A percentile compares a stretch with the other conserved stretches of the same genome.
phyloP scores from a whole-genome alignment of 2,113 vertebrate genomes.

The Seriola dumerili region DNA sequence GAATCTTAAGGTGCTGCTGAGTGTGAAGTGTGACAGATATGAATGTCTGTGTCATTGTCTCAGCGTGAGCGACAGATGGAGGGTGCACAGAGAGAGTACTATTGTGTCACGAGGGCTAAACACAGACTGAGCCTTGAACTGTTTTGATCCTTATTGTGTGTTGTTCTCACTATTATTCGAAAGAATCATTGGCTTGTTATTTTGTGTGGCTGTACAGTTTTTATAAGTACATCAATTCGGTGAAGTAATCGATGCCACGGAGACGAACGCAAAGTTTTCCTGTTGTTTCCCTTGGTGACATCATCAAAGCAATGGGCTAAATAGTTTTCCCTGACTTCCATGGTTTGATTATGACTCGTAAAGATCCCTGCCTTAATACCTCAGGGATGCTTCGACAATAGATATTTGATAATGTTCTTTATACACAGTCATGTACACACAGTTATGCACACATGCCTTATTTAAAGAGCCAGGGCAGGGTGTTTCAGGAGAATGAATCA shows the following conservation, averaged over 20 bases:
- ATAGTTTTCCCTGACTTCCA: constrained; percentile 71
- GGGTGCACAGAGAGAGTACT: constrained; percentile 8
- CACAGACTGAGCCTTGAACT: constrained; percentile 26
- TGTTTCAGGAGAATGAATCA: constrained; percentile 56
- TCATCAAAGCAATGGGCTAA: constrained; percentile 70
- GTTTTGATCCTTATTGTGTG: constrained; percentile 30
- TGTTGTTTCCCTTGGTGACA: constrained; percentile 73
- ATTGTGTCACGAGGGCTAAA: constrained; percentile 44
- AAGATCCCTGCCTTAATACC: constrained; percentile 52
- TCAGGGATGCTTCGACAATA: constrained; percentile 51
- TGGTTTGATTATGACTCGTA: constrained; percentile 62
- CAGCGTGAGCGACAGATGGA: constrained; percentile 55
- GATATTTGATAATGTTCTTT: constrained; percentile 57
- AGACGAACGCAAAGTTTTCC: constrained; percentile 62
- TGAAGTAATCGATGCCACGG: constrained; percentile 37
- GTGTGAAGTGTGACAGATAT: constrained; percentile 32
- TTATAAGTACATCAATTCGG: constrained; percentile 44
- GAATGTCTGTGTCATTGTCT: constrained; percentile 60
- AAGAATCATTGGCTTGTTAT: constrained; percentile 46
- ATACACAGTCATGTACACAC: constrained; percentile 63
- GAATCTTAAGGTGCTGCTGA: constrained; percentile 43
- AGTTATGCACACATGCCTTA: constrained; percentile 63
- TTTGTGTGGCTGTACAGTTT: constrained; percentile 65
- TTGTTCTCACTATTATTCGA: constrained; percentile 20
- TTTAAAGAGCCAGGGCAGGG: constrained; percentile 67